phyloP scores from a whole-genome alignment of 2,113 vertebrate species.

The Colaptes auratus region DNA sequence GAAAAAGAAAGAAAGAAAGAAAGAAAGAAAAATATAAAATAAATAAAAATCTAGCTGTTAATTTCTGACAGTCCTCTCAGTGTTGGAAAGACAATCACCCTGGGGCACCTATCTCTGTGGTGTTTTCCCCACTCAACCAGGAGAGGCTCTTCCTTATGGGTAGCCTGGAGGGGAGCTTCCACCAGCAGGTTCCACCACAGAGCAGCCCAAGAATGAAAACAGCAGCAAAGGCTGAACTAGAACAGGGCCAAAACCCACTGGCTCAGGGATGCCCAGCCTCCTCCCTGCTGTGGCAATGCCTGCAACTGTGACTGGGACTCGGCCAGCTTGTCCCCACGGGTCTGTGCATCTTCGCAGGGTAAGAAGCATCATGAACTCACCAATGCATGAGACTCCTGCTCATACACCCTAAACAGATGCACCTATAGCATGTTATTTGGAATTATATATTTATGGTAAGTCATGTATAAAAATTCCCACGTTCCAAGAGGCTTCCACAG shows the following conservation, averaged over 20 bases:
- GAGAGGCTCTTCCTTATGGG: neutral
- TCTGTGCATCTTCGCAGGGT: fast-evolving
- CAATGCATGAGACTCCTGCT: neutral
- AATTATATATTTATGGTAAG: neutral
- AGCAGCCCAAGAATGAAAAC: neutral
- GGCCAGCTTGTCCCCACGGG: fast-evolving
- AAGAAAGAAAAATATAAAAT: too few relatives aligned
- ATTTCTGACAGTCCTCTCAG: neutral
- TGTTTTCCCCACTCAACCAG: neutral
- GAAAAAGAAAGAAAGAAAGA: too few relatives aligned
- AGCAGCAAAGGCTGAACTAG: neutral
- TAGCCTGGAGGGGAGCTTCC: neutral
- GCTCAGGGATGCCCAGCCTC: neutral
- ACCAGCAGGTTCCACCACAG: fast-evolving
- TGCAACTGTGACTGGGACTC: fast-evolving
- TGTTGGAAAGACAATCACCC: neutral
- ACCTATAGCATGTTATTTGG: neutral
- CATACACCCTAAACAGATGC: neutral
- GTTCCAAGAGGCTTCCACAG: neutral
- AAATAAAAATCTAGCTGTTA: neutral
- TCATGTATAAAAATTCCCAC: neutral
- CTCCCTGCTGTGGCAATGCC: neutral
- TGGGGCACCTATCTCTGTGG: neutral
- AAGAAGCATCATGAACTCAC: neutral
- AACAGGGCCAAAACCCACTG: neutral